These are phyloP conservation scores for Scophthalmus maximus DNA, from an alignment of 2,113 vertebrate genomes.

Conservation along the genomic window DNA sequence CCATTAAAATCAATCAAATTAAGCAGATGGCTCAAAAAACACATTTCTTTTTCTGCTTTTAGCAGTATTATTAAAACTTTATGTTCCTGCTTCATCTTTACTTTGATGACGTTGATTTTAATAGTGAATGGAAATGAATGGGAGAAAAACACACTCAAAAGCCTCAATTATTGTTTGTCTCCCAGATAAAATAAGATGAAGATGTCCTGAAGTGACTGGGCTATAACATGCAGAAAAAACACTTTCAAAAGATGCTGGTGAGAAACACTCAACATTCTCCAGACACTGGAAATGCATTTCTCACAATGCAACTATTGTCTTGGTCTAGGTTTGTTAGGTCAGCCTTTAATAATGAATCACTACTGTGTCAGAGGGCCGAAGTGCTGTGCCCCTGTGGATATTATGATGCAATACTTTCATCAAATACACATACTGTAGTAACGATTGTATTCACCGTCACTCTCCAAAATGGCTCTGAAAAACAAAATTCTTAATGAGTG, in stretches of 20 bases:
- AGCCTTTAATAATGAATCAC: background rate
- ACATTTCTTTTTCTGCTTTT: no score
- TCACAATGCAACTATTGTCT: background rate
- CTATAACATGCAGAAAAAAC: no score
- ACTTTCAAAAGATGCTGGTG: background rate
- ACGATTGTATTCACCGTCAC: background rate
- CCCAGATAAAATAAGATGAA: background rate
- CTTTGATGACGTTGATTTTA: no score
- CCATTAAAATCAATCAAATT: background rate
- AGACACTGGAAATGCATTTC: background rate
- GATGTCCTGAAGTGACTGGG: background rate
- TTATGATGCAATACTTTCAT: slow-evolving; percentile 45
- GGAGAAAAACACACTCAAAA: no score
- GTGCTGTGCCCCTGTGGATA: slow-evolving; percentile 2
- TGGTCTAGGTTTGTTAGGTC: background rate
- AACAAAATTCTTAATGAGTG: background rate
- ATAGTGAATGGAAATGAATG: no score
- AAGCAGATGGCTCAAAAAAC: no score
- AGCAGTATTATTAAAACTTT: no score
- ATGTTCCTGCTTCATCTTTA: no score
- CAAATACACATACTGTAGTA: slow-evolving; percentile 24
- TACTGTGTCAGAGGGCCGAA: slow-evolving; percentile 3
- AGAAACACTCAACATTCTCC: background rate
- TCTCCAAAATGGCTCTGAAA: background rate
- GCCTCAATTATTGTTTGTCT: no score